Evolutionary conservation across 1,140 invertebrate species (phyloP).

Genomic region (Pogonomyrmex barbatus): DNA sequence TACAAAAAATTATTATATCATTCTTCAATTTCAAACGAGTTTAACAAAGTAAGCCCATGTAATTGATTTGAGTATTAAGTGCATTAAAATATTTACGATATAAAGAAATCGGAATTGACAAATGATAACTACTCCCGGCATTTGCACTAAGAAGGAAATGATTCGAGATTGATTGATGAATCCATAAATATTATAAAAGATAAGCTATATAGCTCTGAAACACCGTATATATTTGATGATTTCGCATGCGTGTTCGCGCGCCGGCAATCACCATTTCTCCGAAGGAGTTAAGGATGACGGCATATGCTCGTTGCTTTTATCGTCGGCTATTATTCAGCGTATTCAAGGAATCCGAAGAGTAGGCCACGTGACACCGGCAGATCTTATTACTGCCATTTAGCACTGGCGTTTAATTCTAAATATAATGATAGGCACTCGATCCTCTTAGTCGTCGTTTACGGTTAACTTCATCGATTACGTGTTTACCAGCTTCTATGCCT

Average conservation of each 20-base stretch:
- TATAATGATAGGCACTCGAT: slow-evolving; percentile 23
- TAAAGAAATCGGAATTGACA: neutral
- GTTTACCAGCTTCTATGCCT: slow-evolving; percentile 6
- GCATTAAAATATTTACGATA: neutral
- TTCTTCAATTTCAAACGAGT: neutral
- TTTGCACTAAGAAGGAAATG: neutral
- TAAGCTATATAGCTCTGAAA: neutral
- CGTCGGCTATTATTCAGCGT: slow-evolving; percentile 43
- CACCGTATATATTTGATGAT: slow-evolving; percentile 12
- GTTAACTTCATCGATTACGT: slow-evolving; percentile 31
- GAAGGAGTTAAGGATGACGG: slow-evolving; percentile 49
- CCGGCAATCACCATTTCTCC: slow-evolving; percentile 47
- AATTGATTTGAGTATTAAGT: neutral
- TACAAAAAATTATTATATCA: neutral
- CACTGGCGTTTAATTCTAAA: slow-evolving; percentile 40
- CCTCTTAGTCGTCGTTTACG: slow-evolving; percentile 15
- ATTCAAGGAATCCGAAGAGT: slow-evolving; percentile 41
- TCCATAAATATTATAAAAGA: neutral
- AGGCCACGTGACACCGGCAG: slow-evolving; percentile 16
- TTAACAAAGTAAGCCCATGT: neutral
- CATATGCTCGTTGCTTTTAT: slow-evolving; percentile 34
- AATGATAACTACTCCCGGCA: neutral
- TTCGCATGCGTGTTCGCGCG: slow-evolving; percentile 5
- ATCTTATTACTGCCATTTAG: slow-evolving; percentile 44
- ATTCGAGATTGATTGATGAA: neutral